Conservation (phyloP, 35 echinoderm and acorn worm species). For the Anneissia japonica region DNA sequence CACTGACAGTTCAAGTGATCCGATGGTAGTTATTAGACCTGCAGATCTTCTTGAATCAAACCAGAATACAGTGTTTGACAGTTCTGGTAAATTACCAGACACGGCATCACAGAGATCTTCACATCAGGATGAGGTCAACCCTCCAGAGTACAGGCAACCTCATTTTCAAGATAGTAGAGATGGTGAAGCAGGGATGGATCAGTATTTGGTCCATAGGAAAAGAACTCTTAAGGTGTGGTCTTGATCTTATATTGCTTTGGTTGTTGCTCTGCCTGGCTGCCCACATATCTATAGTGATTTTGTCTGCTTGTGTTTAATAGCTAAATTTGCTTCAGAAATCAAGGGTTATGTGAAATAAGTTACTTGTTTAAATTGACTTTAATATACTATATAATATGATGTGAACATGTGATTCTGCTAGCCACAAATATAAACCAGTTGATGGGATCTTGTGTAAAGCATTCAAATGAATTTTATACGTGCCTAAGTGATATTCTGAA, state of each 20-base stretch:
- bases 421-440: too few species aligned
- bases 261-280: neutral
- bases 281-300: too few species aligned
- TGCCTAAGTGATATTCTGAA: too few species aligned
- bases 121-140: neutral
- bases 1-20: neutral
- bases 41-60: neutral
- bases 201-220: neutral
- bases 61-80: neutral
- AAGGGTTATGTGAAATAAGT: too few species aligned
- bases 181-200: neutral
- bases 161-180: neutral
- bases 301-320: too few species aligned
- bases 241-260: neutral
- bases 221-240: neutral
- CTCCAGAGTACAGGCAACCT: neutral
- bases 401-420: too few species aligned
- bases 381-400: too few species aligned
- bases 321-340: too few species aligned
- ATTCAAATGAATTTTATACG: too few species aligned
- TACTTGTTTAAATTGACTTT: too few species aligned
- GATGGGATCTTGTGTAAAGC: too few species aligned
- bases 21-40: neutral
- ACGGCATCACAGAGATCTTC: neutral
- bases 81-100: neutral